Percentiles rank a stretch among this genome's conserved stretches.
phyloP scores from a whole-genome alignment of 2,888 invertebrate genomes.

The Pristionchus japonicus region DNA sequence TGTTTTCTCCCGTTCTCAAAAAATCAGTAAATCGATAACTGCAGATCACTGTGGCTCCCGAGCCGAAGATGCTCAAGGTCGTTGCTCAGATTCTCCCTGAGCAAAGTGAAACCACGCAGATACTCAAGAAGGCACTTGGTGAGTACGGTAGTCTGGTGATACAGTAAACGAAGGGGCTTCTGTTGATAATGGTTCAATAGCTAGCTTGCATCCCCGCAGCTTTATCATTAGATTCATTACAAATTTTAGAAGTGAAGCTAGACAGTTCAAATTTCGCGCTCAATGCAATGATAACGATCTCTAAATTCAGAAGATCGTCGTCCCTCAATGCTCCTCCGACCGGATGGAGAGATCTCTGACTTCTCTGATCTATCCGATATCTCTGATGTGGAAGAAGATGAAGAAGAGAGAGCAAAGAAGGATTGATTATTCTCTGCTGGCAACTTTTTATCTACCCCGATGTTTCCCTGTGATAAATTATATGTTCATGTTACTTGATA shows the following conservation, averaged over 20 bases:
- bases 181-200: too few relatives aligned
- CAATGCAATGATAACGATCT: too few relatives aligned
- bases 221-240: too few relatives aligned
- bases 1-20: too few relatives aligned
- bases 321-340: neutral
- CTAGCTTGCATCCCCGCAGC: too few relatives aligned
- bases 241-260: too few relatives aligned
- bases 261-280: too few relatives aligned
- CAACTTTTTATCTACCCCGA: too few relatives aligned
- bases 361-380: conserved; percentile 30
- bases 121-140: conserved; percentile 61
- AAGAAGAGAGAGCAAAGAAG: conserved; percentile 12
- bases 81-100: conserved; percentile 65
- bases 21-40: conserved; percentile 35
- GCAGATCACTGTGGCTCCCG: conserved; percentile 53
- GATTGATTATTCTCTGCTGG: neutral
- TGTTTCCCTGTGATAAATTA: too few relatives aligned
- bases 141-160: neutral
- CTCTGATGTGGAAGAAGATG: conserved; percentile 48
- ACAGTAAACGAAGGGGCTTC: too few relatives aligned
- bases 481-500: neutral
- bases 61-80: conserved; percentile 68
- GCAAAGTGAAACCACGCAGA: conserved; percentile 60
- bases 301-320: neutral
- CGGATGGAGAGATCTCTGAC: neutral